Evolutionary conservation across 2,113 vertebrate species (phyloP).

Genomic region (Thunnus maccoyii): DNA sequence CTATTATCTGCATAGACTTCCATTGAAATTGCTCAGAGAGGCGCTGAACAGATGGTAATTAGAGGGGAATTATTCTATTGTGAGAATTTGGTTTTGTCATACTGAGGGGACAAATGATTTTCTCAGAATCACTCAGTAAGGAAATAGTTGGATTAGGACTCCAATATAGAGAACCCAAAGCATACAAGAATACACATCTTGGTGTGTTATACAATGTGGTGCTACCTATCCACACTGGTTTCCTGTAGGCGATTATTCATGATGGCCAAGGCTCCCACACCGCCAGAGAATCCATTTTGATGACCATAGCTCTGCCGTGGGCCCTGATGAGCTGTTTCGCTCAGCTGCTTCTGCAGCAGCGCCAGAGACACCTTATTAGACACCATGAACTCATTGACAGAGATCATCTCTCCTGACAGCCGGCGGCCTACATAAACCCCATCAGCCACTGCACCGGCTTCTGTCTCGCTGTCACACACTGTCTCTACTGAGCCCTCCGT

Average conservation of each 20-base stretch:
- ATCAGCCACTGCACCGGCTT: constrained; percentile 72
- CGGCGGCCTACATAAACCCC: constrained; percentile 76
- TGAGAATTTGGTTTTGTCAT: constrained; percentile 23
- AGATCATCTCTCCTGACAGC: constrained; percentile 87
- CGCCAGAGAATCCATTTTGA: constrained; percentile 84
- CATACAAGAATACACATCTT: not conserved
- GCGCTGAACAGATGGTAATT: not conserved
- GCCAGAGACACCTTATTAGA: constrained; percentile 86
- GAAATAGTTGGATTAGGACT: not conserved
- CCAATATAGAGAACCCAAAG: constrained; percentile 10
- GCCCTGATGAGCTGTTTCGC: constrained; percentile 85
- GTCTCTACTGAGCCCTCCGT: constrained; percentile 84
- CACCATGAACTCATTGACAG: constrained; percentile 85
- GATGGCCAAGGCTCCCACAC: constrained; percentile 85
- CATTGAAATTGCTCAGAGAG: constrained; percentile 11
- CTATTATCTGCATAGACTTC: constrained; percentile 23
- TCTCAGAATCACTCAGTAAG: not conserved
- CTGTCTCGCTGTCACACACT: constrained; percentile 85
- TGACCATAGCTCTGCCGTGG: constrained; percentile 79
- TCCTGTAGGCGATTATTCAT: constrained; percentile 88
- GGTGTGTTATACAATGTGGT: not conserved
- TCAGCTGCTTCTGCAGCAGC: constrained; percentile 86
- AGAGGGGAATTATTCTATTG: not conserved
- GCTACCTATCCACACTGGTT: constrained; percentile 85
- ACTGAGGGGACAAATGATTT: constrained; percentile 8